Conservation (phyloP, 2,797 vertebrate species). For the Yasuhikotakia modesta region DNA sequence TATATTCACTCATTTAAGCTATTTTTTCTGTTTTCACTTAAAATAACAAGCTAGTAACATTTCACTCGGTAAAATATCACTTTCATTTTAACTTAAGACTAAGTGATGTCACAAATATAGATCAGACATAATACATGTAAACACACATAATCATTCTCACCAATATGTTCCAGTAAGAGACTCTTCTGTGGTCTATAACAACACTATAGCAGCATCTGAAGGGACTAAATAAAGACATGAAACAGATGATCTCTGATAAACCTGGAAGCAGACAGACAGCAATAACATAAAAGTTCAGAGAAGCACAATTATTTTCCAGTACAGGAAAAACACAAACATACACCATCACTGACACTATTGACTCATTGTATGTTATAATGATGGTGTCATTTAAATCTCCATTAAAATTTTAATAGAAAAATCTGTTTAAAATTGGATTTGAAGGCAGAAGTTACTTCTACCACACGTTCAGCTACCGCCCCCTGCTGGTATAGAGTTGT, state of each 20-base stretch:
- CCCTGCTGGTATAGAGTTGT: not conserved
- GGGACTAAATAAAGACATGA: slow-evolving; percentile 32
- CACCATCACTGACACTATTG: not conserved
- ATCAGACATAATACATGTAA: not conserved
- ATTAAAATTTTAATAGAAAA: not conserved
- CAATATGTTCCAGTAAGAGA: slow-evolving; percentile 7
- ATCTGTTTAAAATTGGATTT: not conserved
- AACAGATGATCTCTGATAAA: slow-evolving; percentile 1
- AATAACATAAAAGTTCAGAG: slow-evolving; percentile 15
- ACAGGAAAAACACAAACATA: slow-evolving; percentile 3
- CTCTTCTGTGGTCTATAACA: slow-evolving; percentile 7
- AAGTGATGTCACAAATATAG: too few species aligned
- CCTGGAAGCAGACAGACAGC: slow-evolving; percentile 1
- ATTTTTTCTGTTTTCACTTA: too few species aligned
- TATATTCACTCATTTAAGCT: too few species aligned
- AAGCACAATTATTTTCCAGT: not conserved
- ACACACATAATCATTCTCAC: not conserved
- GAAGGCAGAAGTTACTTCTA: not conserved
- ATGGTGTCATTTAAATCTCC: not conserved
- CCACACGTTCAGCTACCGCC: not conserved
- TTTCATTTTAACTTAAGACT: too few species aligned
- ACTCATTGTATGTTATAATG: too few species aligned
- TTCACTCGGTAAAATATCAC: not conserved
- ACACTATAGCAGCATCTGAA: not conserved
- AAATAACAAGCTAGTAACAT: not conserved